Conservation (phyloP, 2,113 vertebrate genomes). For the Lagopus leucura region DNA sequence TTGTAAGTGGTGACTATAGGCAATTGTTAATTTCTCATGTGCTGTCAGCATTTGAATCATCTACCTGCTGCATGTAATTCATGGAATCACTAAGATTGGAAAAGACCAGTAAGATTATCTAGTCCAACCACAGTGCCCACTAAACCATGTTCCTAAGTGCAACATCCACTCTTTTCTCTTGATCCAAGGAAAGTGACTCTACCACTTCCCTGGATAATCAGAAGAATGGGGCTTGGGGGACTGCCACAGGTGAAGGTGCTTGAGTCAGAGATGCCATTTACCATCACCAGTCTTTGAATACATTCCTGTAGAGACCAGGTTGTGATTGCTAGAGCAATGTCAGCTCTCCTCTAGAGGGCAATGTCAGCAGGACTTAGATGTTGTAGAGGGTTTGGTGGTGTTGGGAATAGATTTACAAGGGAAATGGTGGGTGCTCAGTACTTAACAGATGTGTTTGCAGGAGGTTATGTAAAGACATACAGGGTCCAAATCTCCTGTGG, state of each 20-base stretch:
- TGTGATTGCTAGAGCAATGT: background rate
- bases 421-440: constrained; percentile 27
- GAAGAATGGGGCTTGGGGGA: background rate
- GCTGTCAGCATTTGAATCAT: background rate
- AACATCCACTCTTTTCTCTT: too few species aligned
- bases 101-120: too few species aligned
- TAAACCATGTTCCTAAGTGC: too few species aligned
- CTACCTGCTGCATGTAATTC: background rate
- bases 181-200: too few species aligned
- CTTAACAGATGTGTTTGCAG: constrained; percentile 51
- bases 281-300: background rate
- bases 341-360: background rate
- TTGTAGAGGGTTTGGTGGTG: constrained; percentile 5
- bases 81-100: too few species aligned
- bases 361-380: background rate
- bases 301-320: background rate
- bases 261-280: background rate
- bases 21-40: background rate
- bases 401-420: background rate
- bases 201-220: background rate
- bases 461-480: constrained; percentile 49
- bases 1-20: background rate
- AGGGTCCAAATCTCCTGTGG: too few species aligned
- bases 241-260: background rate
- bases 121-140: too few species aligned